A percentile compares a stretch with the other conserved stretches of the same genome.
Evolutionary conservation across 2,113 vertebrate species (phyloP).

Genomic region (Recurvirostra avosetta): DNA sequence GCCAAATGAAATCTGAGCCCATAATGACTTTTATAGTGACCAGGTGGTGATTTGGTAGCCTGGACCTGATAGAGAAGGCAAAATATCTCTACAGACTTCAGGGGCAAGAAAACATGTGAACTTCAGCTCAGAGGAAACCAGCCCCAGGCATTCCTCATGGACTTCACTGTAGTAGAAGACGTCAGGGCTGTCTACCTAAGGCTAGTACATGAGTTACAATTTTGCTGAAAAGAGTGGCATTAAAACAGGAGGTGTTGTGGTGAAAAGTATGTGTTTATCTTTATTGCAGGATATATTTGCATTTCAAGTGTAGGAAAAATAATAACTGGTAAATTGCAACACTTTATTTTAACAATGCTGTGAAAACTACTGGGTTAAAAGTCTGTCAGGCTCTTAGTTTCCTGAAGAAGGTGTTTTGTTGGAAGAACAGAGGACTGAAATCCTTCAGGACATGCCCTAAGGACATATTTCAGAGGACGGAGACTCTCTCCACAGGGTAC

Average conservation of each 20-base stretch:
- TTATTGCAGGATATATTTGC: neutral
- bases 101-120: neutral
- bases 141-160: neutral
- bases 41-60: neutral
- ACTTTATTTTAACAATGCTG: neutral
- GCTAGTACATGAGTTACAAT: neutral
- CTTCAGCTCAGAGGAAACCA: neutral
- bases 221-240: neutral
- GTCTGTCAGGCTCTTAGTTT: neutral
- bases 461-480: neutral
- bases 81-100: neutral
- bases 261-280: conserved; percentile 13
- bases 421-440: neutral
- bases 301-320: neutral
- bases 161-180: neutral
- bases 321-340: neutral
- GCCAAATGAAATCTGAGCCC: neutral
- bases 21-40: neutral
- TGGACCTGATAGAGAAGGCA: neutral
- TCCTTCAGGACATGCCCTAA: neutral
- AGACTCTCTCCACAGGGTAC: neutral
- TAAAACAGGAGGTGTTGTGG: neutral
- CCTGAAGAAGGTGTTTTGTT: neutral
- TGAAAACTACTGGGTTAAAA: neutral
- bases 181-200: neutral